These are phyloP conservation scores for Deladenus siricidicola DNA, from an alignment of 2,888 invertebrate genomes.

Conservation along the genomic window DNA sequence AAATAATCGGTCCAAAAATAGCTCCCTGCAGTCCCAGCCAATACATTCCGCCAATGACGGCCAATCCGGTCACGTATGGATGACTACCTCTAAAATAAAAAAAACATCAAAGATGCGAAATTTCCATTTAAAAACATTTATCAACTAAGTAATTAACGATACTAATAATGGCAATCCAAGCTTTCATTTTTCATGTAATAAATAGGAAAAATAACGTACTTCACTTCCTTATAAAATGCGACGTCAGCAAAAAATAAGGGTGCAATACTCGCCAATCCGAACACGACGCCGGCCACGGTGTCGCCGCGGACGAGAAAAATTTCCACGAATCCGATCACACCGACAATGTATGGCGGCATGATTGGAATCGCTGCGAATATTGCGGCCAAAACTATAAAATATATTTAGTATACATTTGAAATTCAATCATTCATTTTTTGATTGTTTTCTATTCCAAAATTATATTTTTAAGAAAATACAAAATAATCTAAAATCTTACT, in stretches of 20 bases:
- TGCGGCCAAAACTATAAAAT: conserved; percentile 71
- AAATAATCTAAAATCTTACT: too few relatives aligned
- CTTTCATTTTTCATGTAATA: background rate
- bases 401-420: background rate
- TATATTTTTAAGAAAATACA: too few relatives aligned
- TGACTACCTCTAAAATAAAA: conserved; percentile 77
- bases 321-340: conserved; percentile 84
- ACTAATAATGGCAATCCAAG: background rate
- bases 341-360: conserved; percentile 88
- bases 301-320: conserved; percentile 85
- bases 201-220: conserved; percentile 55
- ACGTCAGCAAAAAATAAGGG: conserved; percentile 87
- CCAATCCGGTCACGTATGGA: conserved; percentile 89
- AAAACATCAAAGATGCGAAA: background rate
- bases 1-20: conserved; percentile 84
- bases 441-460: too few relatives aligned
- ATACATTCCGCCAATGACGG: conserved; percentile 94
- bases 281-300: conserved; percentile 67
- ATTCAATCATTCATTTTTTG: too few relatives aligned
- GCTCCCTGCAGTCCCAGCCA: conserved; percentile 88
- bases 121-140: background rate
- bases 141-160: background rate
- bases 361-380: conserved; percentile 90
- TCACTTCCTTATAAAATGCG: conserved; percentile 91
- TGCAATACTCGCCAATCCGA: conserved; percentile 76